A percentile compares a stretch with the other conserved stretches of the same genome.
These are phyloP conservation scores for Neoascia interrupta DNA, from an alignment of 2,888 invertebrate species.

Conservation along the genomic window DNA sequence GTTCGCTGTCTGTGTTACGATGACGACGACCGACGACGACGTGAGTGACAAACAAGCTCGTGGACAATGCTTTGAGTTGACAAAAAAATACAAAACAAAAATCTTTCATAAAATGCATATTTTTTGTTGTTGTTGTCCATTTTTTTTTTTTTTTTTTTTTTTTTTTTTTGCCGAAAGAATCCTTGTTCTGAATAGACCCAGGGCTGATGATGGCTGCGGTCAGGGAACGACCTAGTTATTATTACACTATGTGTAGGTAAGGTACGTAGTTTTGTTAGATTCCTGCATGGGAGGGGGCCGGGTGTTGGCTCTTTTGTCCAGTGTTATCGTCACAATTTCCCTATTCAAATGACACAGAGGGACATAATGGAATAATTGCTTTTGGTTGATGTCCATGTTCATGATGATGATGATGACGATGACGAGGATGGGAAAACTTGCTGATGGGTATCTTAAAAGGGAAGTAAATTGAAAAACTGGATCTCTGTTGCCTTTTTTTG, in stretches of 20 bases:
- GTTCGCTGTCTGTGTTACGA: background rate
- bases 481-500: background rate
- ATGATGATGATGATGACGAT: conserved; percentile 24
- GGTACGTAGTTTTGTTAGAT: conserved; percentile 31
- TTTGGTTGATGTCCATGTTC: conserved; percentile 39
- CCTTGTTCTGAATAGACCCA: conserved; percentile 1
- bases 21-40: background rate
- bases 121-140: background rate
- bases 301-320: conserved; percentile 38
- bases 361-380: conserved; percentile 65
- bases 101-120: no score
- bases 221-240: conserved; percentile 57
- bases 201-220: conserved; percentile 25
- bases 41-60: conserved; percentile 44
- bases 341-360: conserved; percentile 40
- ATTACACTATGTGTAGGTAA: conserved; percentile 26
- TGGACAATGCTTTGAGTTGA: conserved; percentile 33
- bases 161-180: background rate
- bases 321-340: conserved; percentile 53
- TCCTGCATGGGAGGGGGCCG: conserved; percentile 1
- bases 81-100: conserved; percentile 40
- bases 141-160: conserved; percentile 10
- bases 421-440: conserved; percentile 24
- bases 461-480: conserved; percentile 21
- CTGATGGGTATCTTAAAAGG: conserved; percentile 50